Evolutionary conservation across 1,140 invertebrate species (phyloP), one percentile per base, ranked within the genome.

Genomic region (Eumeta japonica): DNA sequence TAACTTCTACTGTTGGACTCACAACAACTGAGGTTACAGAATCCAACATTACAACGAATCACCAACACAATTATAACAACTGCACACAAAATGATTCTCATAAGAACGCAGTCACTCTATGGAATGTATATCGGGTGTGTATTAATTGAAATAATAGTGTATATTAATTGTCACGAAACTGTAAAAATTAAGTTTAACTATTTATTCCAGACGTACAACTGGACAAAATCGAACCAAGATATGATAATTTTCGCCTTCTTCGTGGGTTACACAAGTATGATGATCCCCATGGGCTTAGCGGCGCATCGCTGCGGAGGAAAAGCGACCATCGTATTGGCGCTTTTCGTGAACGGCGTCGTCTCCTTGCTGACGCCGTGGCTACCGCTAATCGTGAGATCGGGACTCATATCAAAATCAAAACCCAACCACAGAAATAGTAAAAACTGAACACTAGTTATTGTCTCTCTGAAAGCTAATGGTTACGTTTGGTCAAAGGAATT

Each of bases 201-300:
- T 33, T 14, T 15, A 3, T 18, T 70, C 16, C 49, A 76, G 70
- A 63, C 46, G 9, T 84, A 81, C 50, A 50, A 77, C 10, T 86
- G 83, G 83, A 56, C 72, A 32, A 80, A 80, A 46, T 64, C 73
- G 15, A 76, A 64, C 0, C 81, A 84, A 62, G 81, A 79, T 24
- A 63, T 78, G 43, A 75, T 83, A 3, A 47, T 86, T 1, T 80
- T 80, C n/a, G 80, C 85, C 2, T 87, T 88, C 43, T 88, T 84
- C 39, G 16, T 65, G 0, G 64, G 67, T 0, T 68, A 66, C 28
- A 48, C 37, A 12, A 31, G 60, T 1, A 77, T 78, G 35, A 84
- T 85, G 56, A 67, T 87, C 11, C 79, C 79, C 1, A 79, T 75
- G 9, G 81, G 81, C 16, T 35, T 80, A 3, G 46, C 85, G 3